Evolutionary conservation across 2,797 vertebrate genomes (phyloP), one percentile per base, ranked within the genome.

Genomic region (Paratrypauchen microcephalus): DNA sequence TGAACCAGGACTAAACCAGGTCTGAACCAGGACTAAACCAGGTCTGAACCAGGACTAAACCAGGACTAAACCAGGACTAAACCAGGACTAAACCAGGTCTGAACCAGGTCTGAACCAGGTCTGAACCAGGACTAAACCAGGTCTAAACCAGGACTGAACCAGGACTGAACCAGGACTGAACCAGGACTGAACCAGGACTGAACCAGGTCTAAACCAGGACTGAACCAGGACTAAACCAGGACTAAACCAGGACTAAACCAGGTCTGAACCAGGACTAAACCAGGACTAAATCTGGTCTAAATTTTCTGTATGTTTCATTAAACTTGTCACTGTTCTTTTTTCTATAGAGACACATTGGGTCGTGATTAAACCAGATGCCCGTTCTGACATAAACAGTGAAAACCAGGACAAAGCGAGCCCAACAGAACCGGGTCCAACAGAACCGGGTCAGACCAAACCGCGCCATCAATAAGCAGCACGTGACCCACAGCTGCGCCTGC

Each of bases 251-350:
- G 21, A n/a, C n/a, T 21, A 12, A 12, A 54, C 19, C 16, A 6
- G 16, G 5, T 1, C 16, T 48, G 5, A 19, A 48, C 36, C 36
- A 36, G 36, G 7, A 36, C 77, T 80, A 73, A 74, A 54, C 6
- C 18, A 48, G 48, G 18, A n/a, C 18, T n/a, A n/a, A 50, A 18
- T 6, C n/a, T n/a, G n/a, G n/a, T n/a, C n/a, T n/a, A n/a, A n/a
- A n/a, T 26, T 6, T 50, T 50, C 48, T 50, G 6, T 2, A n/a
- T 50, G 5, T 19, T 50, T 50, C 1, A 19, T 50, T 50, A 50
- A 50, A 50, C 47, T 48, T 7, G 4, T 18, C 0, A 50, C 48
- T 50, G 18, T 9, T n/a, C 0, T n/a, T 21, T 52, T n/a, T n/a
- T n/a, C 19, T 2, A 7, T 9, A 19, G 2, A n/a, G n/a, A 50